These are phyloP conservation scores for Toxotes jaculatrix DNA, from an alignment of 2,113 vertebrate genomes.

Conservation along the genomic window DNA sequence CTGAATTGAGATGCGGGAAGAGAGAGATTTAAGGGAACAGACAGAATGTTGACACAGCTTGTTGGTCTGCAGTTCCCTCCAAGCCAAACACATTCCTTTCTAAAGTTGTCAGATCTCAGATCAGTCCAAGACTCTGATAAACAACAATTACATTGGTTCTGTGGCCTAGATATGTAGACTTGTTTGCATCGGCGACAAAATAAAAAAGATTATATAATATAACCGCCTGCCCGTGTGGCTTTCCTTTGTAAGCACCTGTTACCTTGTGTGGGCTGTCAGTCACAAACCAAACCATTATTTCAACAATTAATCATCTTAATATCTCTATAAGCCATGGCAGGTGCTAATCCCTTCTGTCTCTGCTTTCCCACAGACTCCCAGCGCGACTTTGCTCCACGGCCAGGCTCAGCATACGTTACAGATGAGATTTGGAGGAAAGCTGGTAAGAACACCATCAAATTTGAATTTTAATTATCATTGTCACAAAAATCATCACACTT, in stretches of 20 bases:
- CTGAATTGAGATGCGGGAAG: constrained; percentile 25
- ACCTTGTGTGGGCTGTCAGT: constrained; percentile 43
- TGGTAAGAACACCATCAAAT: constrained; percentile 82
- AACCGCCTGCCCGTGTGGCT: neutral
- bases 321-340: constrained; percentile 38
- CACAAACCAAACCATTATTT: constrained; percentile 14
- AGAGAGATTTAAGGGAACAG: constrained; percentile 61
- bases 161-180: constrained; percentile 42
- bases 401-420: constrained; percentile 93
- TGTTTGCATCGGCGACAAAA: constrained; percentile 37
- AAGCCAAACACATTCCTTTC: constrained; percentile 77
- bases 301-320: constrained; percentile 46
- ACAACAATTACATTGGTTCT: constrained; percentile 52
- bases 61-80: constrained; percentile 68
- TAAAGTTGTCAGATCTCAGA: constrained; percentile 73
- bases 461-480: neutral
- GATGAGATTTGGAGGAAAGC: constrained; percentile 99
- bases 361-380: constrained; percentile 87
- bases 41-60: constrained; percentile 81
- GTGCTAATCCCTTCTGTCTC: constrained; percentile 67
- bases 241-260: constrained; percentile 22
- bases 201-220: constrained; percentile 31
- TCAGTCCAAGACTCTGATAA: constrained; percentile 69
- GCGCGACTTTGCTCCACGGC: constrained; percentile 90
- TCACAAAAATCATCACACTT: neutral